Evolutionary conservation across 2,888 invertebrate species (phyloP).

Genomic region (Leistus spinibarbis): DNA sequence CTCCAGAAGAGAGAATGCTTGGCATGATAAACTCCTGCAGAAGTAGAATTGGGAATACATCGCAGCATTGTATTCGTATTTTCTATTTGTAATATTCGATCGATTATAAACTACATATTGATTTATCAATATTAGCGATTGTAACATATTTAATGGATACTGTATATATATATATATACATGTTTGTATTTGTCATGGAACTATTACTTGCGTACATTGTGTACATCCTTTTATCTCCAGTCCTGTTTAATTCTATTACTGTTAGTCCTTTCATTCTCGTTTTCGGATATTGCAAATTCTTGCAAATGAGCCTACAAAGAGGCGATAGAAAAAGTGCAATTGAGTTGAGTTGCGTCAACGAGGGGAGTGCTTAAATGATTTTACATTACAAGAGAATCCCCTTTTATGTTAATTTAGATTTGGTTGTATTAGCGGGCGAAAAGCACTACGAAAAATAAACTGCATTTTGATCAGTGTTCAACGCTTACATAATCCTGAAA

Average conservation of each 20-base stretch:
- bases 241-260: slow-evolving; percentile 28
- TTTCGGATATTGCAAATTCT: slow-evolving; percentile 38
- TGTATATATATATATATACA: no score
- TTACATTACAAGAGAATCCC: slow-evolving; percentile 35
- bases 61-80: no score
- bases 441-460: slow-evolving; percentile 29
- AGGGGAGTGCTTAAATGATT: slow-evolving; percentile 7
- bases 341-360: background rate
- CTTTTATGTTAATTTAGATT: slow-evolving; percentile 37
- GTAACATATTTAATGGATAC: no score
- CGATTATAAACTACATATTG: no score
- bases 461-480: slow-evolving; percentile 35
- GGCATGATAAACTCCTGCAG: no score
- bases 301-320: slow-evolving; percentile 34
- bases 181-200: no score
- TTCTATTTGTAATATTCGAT: no score
- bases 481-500: slow-evolving; percentile 28
- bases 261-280: slow-evolving; percentile 23
- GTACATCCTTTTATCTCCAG: no score
- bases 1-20: no score
- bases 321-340: background rate
- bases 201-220: no score
- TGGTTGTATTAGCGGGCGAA: slow-evolving; percentile 24
- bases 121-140: no score
- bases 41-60: no score